Evolutionary conservation across 2,888 invertebrate species (phyloP), one percentile per base, ranked within the genome.

Genomic region (Acanthosepion esculentum): DNA sequence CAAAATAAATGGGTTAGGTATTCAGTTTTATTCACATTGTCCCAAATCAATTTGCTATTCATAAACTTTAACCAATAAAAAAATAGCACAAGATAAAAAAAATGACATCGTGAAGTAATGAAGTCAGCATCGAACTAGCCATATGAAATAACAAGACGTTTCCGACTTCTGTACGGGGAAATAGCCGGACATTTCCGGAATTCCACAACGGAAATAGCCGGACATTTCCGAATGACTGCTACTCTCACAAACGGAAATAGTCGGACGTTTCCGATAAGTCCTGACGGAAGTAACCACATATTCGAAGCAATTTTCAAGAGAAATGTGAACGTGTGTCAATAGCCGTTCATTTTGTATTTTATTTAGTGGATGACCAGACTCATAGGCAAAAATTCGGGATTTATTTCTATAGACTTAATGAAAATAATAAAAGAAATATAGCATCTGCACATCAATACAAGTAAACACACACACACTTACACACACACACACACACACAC

Each of bases 131-230:
- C n/a, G 78, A 78, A n/a, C 78, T 1, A 78, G 78, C n/a, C 12
- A 33, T n/a, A 78, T 78, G n/a, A 78, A 78, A 33, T 78, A 78
- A 78, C 33, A 78, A 33, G 78, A 78, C 78, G n/a, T 78, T 78
- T 78, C 78, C 78, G 78, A 2, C 78, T n/a, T 78, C 33, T n/a
- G 15, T n/a, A 18, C n/a, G n/a, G n/a, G n/a, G 78, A 78, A 78
- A 78, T 78, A 78, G 78, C n/a, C 78, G 78, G n/a, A n/a, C 78
- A 33, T 78, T 78, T 78, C 78, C n/a, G 78, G 78, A 78, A 78
- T 78, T n/a, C 78, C n/a, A 78, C n/a, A 78, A n/a, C 78, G 78
- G 78, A 78, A 78, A 78, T 78, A 78, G 78, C 78, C 78, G 78
- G 78, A n/a, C 78, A 78, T 78, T 78, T n/a, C n/a, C 78, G n/a